Evolutionary conservation across 2,797 vertebrate genomes (phyloP).

Genomic region (Oreortyx pictus): DNA sequence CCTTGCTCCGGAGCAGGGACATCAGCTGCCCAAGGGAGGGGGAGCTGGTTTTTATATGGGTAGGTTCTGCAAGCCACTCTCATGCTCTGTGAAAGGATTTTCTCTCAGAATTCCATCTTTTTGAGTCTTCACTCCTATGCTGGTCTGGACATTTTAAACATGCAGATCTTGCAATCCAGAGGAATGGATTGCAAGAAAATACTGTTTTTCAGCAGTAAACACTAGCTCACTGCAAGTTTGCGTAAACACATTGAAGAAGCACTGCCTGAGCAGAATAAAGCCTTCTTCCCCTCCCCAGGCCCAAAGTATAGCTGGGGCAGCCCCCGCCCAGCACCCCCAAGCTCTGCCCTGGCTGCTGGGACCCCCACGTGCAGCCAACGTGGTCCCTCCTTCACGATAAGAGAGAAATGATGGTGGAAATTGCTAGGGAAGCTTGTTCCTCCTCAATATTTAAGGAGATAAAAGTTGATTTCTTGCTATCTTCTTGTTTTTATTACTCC

Average conservation of each 20-base stretch:
- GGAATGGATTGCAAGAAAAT: too few relatives aligned
- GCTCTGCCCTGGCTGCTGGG: neutral
- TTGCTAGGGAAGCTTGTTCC: neutral
- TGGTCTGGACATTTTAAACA: neutral
- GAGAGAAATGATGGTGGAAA: neutral
- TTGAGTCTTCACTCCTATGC: neutral
- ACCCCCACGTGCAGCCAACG: neutral
- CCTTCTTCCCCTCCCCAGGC: fast-evolving
- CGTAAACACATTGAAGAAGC: neutral
- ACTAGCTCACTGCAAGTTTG: neutral
- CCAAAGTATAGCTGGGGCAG: neutral
- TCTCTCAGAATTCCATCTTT: neutral
- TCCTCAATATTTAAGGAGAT: neutral
- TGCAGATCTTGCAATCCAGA: neutral
- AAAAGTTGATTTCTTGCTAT: neutral
- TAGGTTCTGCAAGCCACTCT: neutral
- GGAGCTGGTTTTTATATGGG: neutral
- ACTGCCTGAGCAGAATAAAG: neutral
- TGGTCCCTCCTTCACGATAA: neutral
- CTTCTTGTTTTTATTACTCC: neutral
- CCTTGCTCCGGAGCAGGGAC: neutral
- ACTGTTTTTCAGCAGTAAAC: neutral
- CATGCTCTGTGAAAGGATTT: neutral
- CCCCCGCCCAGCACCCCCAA: neutral
- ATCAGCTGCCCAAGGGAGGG: neutral